Conservation (phyloP, 2,113 vertebrate species). For the Syngnathus typhle region DNA sequence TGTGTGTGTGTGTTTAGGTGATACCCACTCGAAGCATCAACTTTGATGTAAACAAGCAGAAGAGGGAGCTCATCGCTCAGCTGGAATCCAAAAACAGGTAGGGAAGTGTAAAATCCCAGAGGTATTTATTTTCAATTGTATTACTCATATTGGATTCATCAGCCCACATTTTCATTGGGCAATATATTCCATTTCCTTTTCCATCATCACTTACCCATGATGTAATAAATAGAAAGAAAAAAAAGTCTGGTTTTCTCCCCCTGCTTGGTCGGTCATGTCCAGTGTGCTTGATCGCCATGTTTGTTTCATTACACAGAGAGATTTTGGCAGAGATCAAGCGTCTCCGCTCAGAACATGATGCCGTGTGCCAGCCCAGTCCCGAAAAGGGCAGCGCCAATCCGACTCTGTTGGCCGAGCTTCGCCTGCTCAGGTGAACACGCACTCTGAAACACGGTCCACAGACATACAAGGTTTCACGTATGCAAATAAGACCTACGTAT, state of each 20-base stretch:
- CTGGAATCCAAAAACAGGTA: slow-evolving; percentile 95
- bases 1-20: slow-evolving; percentile 59
- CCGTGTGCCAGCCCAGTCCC: slow-evolving; percentile 83
- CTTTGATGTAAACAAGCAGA: slow-evolving; percentile 90
- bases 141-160: too few species aligned
- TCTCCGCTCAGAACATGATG: slow-evolving; percentile 85
- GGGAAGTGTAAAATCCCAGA: background rate
- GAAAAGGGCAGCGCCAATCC: slow-evolving; percentile 92
- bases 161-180: too few species aligned
- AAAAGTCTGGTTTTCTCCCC: background rate
- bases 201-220: too few species aligned
- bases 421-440: slow-evolving; percentile 79
- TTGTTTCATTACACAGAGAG: slow-evolving; percentile 71
- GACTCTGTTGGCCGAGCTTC: slow-evolving; percentile 83
- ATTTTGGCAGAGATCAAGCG: slow-evolving; percentile 92
- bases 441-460: background rate
- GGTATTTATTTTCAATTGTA: too few species aligned
- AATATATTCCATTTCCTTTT: too few species aligned
- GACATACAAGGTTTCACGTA: background rate
- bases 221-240: too few species aligned
- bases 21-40: slow-evolving; percentile 79
- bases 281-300: slow-evolving; percentile 31
- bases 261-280: slow-evolving; percentile 19
- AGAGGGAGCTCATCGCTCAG: slow-evolving; percentile 90
- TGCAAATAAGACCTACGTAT: background rate